phyloP scores from a whole-genome alignment of 2,888 invertebrate species.

The Allygus modestus region DNA sequence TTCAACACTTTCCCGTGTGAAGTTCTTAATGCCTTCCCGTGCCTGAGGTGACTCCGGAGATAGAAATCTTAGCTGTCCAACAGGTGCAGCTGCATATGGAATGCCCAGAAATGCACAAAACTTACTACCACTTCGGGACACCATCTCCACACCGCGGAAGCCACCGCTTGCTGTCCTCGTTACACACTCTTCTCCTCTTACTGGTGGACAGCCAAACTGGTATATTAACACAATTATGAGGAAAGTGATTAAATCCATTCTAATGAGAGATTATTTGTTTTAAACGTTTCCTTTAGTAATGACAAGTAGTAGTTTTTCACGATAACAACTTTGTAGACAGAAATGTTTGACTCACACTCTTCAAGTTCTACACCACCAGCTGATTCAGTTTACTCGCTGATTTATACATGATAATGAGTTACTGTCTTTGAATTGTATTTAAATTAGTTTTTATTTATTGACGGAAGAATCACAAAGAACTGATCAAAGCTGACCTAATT shows the following conservation, averaged over 20 bases:
- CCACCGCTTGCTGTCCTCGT: neutral
- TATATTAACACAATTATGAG: neutral
- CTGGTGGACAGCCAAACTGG: neutral
- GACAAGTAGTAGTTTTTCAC: neutral
- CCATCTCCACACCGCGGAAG: neutral
- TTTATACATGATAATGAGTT: no score
- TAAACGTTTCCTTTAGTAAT: neutral
- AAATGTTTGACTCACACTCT: no score
- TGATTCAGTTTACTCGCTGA: no score
- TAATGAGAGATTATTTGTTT: neutral
- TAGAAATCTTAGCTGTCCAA: slow-evolving; percentile 21
- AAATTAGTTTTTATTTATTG: no score
- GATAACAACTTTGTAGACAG: neutral
- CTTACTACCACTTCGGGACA: slow-evolving; percentile 6
- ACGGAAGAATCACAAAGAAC: no score
- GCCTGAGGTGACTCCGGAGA: neutral
- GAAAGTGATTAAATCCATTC: slow-evolving; percentile 2
- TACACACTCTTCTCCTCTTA: neutral
- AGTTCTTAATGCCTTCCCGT: slow-evolving; percentile 14
- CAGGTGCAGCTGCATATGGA: slow-evolving; percentile 33
- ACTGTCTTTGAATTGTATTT: no score
- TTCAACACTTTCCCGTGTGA: neutral
- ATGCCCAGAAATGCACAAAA: slow-evolving; percentile 40
- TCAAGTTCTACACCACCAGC: no score
- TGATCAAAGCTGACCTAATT: no score